Evolutionary conservation across 2,888 invertebrate species (phyloP), one percentile per base, ranked within the genome.

Genomic region (Cheilosia pagana): DNA sequence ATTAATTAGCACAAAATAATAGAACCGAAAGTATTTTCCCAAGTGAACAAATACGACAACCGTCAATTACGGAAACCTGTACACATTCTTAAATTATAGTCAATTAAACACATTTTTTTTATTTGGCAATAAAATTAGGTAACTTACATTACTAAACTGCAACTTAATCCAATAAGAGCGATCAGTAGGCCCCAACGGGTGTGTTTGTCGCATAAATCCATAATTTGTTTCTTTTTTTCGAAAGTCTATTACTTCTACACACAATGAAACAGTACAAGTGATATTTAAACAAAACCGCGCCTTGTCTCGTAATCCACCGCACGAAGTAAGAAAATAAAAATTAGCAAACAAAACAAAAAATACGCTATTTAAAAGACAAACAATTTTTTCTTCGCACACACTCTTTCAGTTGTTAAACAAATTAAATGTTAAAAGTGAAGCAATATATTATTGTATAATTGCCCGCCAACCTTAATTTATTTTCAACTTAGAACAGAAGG

Each of bases 111-210:
- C 10, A 35, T 0, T 10, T 23, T 57, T 39, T 0, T 10, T 23
- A 39, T 39, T 43, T n/a, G 7, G 16, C 48, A 48, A 48, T 48
- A 19, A 21, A 28, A 10, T 3, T 3, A 39, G 5, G 10, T 39
- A 39, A 81, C 86, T 81, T 76, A 81, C 86, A 68, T 50, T 48
- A 68, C 23, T 39, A 16, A 10, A 48, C 67, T 53, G 68, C 81
- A 81, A 53, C 57, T 86, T 72, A 86, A 63, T 81, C 86, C 86
- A 76, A 86, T 62, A 21, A 81, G 35, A 50, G 72, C 43, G 19
- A 35, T 59, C 25, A 86, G 16, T 39, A 81, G 25, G 7, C 23
- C 50, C 55, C 43, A 81, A 48, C 55, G 50, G 10, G 19, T 70
- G 12, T 48, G 59, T 48, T 59, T 75, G 31, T 57, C 23, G 19